These are phyloP conservation scores for Paracanthobrama guichenoti DNA, from an alignment of 2,113 vertebrate genomes.

Conservation along the genomic window DNA sequence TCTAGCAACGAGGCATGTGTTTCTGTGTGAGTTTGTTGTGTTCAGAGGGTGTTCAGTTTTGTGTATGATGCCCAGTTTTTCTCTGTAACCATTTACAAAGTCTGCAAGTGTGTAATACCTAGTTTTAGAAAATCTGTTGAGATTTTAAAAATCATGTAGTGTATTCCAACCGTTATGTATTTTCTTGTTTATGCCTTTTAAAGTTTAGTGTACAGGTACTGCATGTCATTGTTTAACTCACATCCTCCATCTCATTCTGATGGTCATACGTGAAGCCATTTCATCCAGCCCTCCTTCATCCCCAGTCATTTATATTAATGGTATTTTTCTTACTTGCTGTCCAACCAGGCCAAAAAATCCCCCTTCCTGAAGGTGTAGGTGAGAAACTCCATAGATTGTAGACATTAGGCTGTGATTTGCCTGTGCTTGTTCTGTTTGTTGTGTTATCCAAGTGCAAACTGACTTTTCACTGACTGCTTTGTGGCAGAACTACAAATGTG, in stretches of 20 bases:
- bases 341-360: conserved; percentile 81
- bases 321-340: conserved; percentile 66
- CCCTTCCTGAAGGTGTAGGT: conserved; percentile 81
- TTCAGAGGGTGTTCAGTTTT: not conserved
- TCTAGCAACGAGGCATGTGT: not conserved
- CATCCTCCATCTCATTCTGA: conserved; percentile 7
- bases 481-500: conserved; percentile 4
- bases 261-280: conserved; percentile 21
- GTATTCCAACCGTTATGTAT: not conserved
- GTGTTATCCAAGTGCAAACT: conserved; percentile 63
- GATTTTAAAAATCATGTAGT: not conserved
- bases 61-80: not conserved
- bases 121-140: not conserved
- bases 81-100: not conserved
- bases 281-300: not conserved
- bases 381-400: conserved; percentile 72
- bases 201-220: not conserved
- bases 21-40: not conserved
- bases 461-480: conserved; percentile 51
- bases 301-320: conserved; percentile 47
- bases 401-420: conserved; percentile 51
- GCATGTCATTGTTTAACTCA: not conserved
- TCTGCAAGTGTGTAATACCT: not conserved
- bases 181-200: not conserved
- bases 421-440: conserved; percentile 59